Percentiles rank a stretch among this genome's conserved stretches.
Conservation (phyloP, 2,113 vertebrate species). For the Athene noctua region DNA sequence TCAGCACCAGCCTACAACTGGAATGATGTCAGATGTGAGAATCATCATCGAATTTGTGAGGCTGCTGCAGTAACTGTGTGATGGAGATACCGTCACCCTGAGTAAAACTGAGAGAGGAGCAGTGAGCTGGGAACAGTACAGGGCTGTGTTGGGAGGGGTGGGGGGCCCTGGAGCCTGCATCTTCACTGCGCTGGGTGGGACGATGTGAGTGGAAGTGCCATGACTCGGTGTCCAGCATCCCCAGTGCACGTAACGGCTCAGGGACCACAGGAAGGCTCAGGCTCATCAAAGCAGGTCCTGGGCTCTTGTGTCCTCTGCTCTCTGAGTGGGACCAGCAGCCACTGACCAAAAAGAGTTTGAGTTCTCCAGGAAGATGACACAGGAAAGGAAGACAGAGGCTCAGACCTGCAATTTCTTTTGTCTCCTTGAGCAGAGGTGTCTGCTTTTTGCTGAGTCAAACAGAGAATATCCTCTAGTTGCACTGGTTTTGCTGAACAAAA, state of each 20-base stretch:
- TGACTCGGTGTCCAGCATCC: neutral
- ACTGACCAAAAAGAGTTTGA: neutral
- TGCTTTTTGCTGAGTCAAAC: neutral
- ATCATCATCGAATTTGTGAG: neutral
- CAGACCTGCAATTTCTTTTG: neutral
- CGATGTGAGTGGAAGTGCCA: neutral
- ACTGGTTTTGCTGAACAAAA: neutral
- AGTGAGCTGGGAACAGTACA: neutral
- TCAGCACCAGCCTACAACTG: rapidly evolving
- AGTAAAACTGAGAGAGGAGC: neutral
- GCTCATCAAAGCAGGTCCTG: neutral
- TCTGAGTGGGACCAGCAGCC: neutral
- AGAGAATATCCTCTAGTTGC: neutral
- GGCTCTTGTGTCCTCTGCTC: neutral
- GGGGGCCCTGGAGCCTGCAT: neutral
- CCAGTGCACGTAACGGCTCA: neutral
- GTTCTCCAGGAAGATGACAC: neutral
- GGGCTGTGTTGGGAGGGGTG: neutral
- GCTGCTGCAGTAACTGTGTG: neutral
- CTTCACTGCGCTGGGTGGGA: neutral
- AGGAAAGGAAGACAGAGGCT: neutral
- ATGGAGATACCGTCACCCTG: neutral
- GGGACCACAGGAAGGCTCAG: neutral
- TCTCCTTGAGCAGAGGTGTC: neutral
- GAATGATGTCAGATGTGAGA: rapidly evolving